phyloP scores from a whole-genome alignment of 1,140 invertebrate species.

The Drusus annulatus region DNA sequence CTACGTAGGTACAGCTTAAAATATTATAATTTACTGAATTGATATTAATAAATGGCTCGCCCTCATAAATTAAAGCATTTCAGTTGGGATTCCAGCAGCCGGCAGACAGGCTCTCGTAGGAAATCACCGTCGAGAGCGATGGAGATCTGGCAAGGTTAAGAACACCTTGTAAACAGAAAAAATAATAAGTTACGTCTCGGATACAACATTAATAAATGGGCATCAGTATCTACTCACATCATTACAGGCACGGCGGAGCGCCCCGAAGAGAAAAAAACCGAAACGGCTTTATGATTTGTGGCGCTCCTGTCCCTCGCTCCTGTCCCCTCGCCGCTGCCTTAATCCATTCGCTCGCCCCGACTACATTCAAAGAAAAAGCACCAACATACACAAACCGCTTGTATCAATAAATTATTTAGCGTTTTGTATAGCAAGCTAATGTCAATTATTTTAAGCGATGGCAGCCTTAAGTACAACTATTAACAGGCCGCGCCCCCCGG shows the following conservation, averaged over 20 bases:
- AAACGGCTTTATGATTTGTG: constrained; percentile 54
- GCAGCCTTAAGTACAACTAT: constrained; percentile 59
- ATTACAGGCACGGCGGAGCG: constrained; percentile 26
- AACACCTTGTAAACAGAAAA: constrained; percentile 43
- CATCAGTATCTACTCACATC: constrained; percentile 45
- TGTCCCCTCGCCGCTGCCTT: constrained; percentile 38
- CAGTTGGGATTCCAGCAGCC: background rate
- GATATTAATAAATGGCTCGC: background rate
- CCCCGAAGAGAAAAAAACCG: constrained; percentile 32
- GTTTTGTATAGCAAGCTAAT: constrained; percentile 59
- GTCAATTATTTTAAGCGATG: constrained; percentile 60
- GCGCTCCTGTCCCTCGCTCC: constrained; percentile 43
- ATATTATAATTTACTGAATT: too few relatives aligned
- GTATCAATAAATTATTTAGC: constrained; percentile 60
- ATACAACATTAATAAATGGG: constrained; percentile 41
- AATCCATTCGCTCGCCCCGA: constrained; percentile 41
- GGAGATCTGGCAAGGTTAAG: constrained; percentile 26
- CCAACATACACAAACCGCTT: constrained; percentile 51
- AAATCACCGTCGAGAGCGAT: background rate
- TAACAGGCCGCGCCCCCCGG: constrained; percentile 55
- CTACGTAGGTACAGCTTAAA: background rate
- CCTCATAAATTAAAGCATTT: background rate
- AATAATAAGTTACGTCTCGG: constrained; percentile 39
- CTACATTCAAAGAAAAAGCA: constrained; percentile 51
- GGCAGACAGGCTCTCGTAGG: background rate